phyloP scores from a whole-genome alignment of 2,888 invertebrate species.

The Rhagium mordax region DNA sequence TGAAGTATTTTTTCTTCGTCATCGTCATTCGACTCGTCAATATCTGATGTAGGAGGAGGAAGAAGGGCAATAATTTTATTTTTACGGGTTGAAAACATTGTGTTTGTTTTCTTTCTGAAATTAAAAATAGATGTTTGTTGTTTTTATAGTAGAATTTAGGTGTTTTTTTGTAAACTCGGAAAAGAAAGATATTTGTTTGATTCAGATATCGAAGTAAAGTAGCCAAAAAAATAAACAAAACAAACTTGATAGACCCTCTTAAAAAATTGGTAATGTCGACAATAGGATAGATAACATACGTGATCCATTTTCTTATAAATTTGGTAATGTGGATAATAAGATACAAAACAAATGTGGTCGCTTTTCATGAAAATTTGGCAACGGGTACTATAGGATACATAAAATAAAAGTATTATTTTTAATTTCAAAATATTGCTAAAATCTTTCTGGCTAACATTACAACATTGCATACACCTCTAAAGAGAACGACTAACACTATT shows the following conservation, averaged over 20 bases:
- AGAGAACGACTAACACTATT: slow-evolving; percentile 20
- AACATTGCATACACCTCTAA: slow-evolving; percentile 16
- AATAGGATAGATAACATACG: slow-evolving; percentile 22
- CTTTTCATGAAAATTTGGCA: not conserved
- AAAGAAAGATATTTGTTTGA: not conserved
- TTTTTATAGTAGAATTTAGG: slow-evolving; percentile 6
- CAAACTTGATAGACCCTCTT: not conserved
- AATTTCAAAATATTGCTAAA: slow-evolving; percentile 17
- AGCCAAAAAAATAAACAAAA: not conserved
- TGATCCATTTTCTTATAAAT: not conserved
- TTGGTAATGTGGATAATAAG: slow-evolving; percentile 16
- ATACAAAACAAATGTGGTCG: slow-evolving; percentile 14
- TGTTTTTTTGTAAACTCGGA: not conserved
- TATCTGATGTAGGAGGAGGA: slow-evolving; percentile 36
- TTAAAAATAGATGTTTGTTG: slow-evolving; percentile 9
- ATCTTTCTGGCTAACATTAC: slow-evolving; percentile 16
- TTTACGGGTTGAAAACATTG: slow-evolving; percentile 27
- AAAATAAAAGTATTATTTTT: slow-evolving; percentile 19
- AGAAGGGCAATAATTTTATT: slow-evolving; percentile 36
- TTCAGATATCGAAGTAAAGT: not conserved
- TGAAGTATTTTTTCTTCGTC: slow-evolving; percentile 29
- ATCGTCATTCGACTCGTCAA: slow-evolving; percentile 37
- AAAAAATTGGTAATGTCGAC: slow-evolving; percentile 16
- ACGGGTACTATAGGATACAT: slow-evolving; percentile 13
- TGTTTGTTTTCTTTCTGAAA: slow-evolving; percentile 28